A percentile compares a stretch with the other conserved stretches of the same genome.
phyloP scores from a whole-genome alignment of 2,113 vertebrate genomes.

The Embiotoca jacksoni region DNA sequence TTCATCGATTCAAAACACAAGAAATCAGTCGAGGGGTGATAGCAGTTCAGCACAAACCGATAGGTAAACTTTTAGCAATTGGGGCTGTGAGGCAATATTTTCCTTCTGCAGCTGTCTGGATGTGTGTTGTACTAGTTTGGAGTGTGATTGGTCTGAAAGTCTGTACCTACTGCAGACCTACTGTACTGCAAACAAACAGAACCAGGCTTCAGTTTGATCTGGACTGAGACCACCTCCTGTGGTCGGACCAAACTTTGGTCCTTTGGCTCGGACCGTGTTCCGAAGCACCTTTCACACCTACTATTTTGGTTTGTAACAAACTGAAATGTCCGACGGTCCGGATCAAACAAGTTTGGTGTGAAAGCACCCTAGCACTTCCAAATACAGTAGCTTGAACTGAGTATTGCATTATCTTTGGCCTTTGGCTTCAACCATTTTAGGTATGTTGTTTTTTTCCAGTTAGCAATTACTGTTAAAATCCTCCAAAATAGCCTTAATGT shows the following conservation, averaged over 20 bases:
- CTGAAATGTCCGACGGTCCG: no score
- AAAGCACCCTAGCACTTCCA: no score
- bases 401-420: not conserved
- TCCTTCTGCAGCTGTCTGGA: constrained; percentile 24
- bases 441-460: not conserved
- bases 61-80: constrained; percentile 24
- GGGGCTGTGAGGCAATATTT: constrained; percentile 24
- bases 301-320: no score
- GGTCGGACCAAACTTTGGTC: no score
- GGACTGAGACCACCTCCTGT: no score
- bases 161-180: no score
- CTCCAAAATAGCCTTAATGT: constrained; percentile 1
- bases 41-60: constrained; percentile 7
- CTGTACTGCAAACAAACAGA: no score
- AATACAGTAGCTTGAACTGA: no score
- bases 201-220: no score
- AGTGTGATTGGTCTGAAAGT: not conserved
- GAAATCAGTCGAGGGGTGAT: constrained; percentile 16
- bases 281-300: no score
- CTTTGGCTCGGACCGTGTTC: no score
- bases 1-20: constrained; percentile 62
- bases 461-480: not conserved
- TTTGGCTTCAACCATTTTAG: not conserved
- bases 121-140: not conserved
- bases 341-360: no score